Evolutionary conservation across 2,797 vertebrate species (phyloP).

Genomic region (Semaprochilodus insignis): DNA sequence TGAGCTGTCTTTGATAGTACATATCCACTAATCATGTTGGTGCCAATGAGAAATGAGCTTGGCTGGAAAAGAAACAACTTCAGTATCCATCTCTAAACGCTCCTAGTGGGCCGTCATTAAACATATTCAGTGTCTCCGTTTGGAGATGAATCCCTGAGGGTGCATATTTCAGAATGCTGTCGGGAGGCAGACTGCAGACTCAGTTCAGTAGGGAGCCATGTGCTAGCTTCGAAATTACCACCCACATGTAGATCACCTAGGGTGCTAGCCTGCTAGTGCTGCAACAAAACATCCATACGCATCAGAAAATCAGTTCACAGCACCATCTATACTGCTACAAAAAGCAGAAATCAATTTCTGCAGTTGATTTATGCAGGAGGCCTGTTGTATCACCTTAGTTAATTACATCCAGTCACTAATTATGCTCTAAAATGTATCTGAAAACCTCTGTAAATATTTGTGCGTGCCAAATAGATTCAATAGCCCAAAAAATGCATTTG

Average conservation of each 20-base stretch:
- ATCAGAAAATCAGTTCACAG: neutral
- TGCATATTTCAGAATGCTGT: constrained; percentile 43
- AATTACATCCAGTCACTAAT: neutral
- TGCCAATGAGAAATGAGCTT: constrained; percentile 7
- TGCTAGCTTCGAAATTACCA: constrained; percentile 74
- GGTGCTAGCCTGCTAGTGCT: constrained; percentile 61
- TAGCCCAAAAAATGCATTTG: neutral
- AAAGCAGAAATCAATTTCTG: neutral
- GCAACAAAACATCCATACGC: constrained; percentile 3
- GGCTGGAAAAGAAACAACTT: constrained; percentile 17
- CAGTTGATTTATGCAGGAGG: neutral
- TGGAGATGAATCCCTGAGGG: constrained; percentile 69
- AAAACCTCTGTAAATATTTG: neutral
- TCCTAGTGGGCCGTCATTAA: constrained; percentile 66
- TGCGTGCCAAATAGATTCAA: neutral
- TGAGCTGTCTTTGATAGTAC: neutral
- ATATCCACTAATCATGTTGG: neutral
- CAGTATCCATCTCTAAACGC: constrained; percentile 47
- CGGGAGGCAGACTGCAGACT: constrained; percentile 39
- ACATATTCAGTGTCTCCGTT: constrained; percentile 64
- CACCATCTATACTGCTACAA: neutral
- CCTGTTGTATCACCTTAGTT: neutral
- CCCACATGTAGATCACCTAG: constrained; percentile 72
- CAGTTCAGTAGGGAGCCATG: constrained; percentile 66
- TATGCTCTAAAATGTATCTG: neutral